A percentile compares a stretch with the other conserved stretches of the same genome.
phyloP scores from a whole-genome alignment of 2,888 invertebrate genomes.

The Tetragonisca angustula region DNA sequence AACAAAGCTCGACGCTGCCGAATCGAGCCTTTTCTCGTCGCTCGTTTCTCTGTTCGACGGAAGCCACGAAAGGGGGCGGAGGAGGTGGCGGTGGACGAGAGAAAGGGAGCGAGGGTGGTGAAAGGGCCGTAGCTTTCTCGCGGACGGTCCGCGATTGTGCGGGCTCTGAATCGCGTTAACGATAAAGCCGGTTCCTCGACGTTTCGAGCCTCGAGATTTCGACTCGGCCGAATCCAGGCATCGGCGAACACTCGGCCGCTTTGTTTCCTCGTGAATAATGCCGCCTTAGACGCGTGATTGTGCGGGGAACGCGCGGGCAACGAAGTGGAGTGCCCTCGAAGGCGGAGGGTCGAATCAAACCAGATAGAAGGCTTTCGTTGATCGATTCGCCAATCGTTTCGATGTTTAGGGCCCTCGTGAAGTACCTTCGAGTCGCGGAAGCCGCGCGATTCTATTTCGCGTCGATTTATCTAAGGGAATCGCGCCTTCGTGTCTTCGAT shows the following conservation, averaged over 20 bases:
- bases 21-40: constrained; percentile 15
- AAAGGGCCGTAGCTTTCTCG: constrained; percentile 21
- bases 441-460: background rate
- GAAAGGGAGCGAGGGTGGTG: background rate
- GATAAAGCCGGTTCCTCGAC: constrained; percentile 8
- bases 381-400: background rate
- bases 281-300: background rate
- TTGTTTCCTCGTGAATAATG: constrained; percentile 24
- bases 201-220: constrained; percentile 16
- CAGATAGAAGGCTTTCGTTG: background rate
- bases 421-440: background rate
- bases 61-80: background rate
- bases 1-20: constrained; percentile 19
- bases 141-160: constrained; percentile 30
- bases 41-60: background rate
- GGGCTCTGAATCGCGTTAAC: constrained; percentile 42
- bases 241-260: background rate
- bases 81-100: background rate
- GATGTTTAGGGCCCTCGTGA: background rate
- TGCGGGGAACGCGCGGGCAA: background rate
- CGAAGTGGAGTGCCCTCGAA: background rate
- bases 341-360: background rate
- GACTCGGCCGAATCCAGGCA: background rate
- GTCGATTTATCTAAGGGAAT: background rate
- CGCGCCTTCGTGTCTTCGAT: background rate